A percentile compares a stretch with the other conserved stretches of the same genome.
These are phyloP conservation scores for Rhynchonycteris naso DNA, from an alignment of 2,797 vertebrate species.

Conservation along the genomic window DNA sequence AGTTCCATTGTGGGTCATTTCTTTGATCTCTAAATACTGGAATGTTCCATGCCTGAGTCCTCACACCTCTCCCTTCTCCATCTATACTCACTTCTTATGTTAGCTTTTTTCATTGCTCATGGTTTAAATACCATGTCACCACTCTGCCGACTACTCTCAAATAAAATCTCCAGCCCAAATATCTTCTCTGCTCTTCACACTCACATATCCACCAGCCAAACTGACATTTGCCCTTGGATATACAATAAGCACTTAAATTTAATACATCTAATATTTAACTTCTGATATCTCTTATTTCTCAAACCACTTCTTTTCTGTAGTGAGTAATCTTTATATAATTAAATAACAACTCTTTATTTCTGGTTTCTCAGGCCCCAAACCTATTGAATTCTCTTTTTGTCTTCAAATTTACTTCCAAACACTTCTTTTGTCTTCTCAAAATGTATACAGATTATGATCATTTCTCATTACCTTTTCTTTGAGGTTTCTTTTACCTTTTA, in stretches of 20 bases:
- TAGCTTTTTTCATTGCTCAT: neutral
- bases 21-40: neutral
- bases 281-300: neutral
- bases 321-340: neutral
- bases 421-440: neutral
- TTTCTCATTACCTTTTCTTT: neutral
- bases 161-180: neutral
- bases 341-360: neutral
- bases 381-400: conserved; percentile 15
- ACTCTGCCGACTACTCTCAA: neutral
- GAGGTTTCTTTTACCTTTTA: neutral
- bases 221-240: neutral
- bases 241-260: neutral
- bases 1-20: neutral
- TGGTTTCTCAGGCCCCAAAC: neutral
- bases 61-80: neutral
- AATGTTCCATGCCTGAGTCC: neutral
- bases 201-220: neutral
- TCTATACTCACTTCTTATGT: neutral
- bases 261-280: neutral
- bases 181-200: neutral
- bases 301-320: neutral
- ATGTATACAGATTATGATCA: neutral
- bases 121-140: neutral
- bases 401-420: neutral